Evolutionary conservation across 2,797 vertebrate species (phyloP).

Genomic region (Syngnathus rostellatus): DNA sequence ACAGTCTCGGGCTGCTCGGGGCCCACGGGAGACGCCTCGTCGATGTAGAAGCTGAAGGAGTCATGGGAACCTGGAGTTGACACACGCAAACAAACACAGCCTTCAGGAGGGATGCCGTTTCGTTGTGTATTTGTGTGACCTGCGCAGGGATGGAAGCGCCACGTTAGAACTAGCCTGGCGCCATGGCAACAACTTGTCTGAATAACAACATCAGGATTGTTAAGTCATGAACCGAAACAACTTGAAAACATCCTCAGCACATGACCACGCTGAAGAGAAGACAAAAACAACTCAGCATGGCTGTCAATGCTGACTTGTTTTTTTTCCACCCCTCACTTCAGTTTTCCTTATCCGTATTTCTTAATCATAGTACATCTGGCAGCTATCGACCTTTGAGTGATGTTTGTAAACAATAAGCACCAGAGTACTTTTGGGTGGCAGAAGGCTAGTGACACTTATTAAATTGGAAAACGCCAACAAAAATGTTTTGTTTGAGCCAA

Average conservation of each 20-base stretch:
- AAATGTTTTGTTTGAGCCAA: no score
- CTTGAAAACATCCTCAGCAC: slow-evolving; percentile 12
- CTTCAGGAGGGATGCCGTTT: slow-evolving; percentile 11
- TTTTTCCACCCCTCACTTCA: not conserved
- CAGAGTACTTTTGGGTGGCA: no score
- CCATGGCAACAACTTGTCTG: slow-evolving; percentile 32
- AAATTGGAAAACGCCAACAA: no score
- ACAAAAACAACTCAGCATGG: not conserved
- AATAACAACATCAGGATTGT: slow-evolving; percentile 13
- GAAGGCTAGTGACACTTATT: no score
- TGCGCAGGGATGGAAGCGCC: slow-evolving; percentile 9
- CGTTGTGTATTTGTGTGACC: slow-evolving; percentile 7
- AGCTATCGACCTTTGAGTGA: not conserved
- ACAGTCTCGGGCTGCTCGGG: slow-evolving; percentile 95
- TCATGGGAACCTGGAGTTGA: slow-evolving; percentile 88
- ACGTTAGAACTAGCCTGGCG: slow-evolving; percentile 15
- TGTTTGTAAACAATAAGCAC: not conserved
- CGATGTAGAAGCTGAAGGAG: slow-evolving; percentile 98
- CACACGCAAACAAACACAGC: slow-evolving; percentile 16
- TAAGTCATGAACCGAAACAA: slow-evolving; percentile 20
- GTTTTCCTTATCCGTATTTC: not conserved
- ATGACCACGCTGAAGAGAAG: not conserved
- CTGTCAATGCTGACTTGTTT: not conserved
- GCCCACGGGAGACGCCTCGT: slow-evolving; percentile 92
- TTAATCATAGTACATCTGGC: not conserved